Conservation (phyloP, 2,797 vertebrate genomes). For the Phoxinus dragarum region DNA sequence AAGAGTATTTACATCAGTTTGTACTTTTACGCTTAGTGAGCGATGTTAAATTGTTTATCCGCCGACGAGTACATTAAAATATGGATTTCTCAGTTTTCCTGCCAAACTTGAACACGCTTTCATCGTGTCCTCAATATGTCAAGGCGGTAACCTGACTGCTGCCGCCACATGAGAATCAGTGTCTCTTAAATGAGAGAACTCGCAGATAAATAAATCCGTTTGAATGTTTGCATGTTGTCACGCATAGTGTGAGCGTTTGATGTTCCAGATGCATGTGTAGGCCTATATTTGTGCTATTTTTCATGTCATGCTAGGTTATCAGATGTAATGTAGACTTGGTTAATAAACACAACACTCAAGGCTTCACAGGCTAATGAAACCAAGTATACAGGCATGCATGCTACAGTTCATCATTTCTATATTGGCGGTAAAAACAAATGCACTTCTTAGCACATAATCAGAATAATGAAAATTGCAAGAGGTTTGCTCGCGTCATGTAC, state of each 20-base stretch:
- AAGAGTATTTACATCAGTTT: constrained; percentile 49
- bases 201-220: constrained; percentile 51
- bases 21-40: constrained; percentile 41
- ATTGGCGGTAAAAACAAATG: no score
- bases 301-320: constrained; percentile 13
- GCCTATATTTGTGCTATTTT: constrained; percentile 4
- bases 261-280: constrained; percentile 37
- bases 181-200: constrained; percentile 53
- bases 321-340: neutral
- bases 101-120: constrained; percentile 59
- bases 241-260: constrained; percentile 28
- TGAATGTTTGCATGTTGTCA: constrained; percentile 34
- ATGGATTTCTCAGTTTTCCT: constrained; percentile 43
- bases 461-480: no score
- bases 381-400: neutral
- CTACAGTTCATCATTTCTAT: no score
- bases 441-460: no score
- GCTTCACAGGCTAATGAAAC: neutral
- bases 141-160: constrained; percentile 66
- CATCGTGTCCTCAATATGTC: constrained; percentile 75
- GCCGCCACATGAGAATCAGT: constrained; percentile 51
- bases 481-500: no score
- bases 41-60: constrained; percentile 54
- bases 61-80: constrained; percentile 53
- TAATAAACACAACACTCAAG: neutral